Base-by-base conservation (phyloP, 2,113 vertebrate species). In the Ceratotherium simum region DNA sequence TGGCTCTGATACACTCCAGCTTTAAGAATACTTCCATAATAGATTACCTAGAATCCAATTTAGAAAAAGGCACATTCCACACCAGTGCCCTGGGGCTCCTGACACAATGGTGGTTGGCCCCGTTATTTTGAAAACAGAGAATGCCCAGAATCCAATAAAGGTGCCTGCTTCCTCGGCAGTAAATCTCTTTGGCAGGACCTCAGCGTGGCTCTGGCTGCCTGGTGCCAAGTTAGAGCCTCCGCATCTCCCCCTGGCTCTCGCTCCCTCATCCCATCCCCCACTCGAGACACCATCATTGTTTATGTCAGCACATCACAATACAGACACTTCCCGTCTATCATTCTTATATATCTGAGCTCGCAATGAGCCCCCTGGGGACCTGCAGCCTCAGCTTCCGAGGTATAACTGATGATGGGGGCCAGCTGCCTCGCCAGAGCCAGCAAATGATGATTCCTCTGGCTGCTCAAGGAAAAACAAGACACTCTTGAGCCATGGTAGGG, bases 101-200 rank as follows among this genome's bases (percentile, higher is more conserved):
- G 62, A 88, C 69, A 95, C 69, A 64, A 82, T 11, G 69, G 90
- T 60, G 25, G 25, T n/a, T 58, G 60, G 76, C 69, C 42, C 75
- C n/a, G 23, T 94, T 92, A 88, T 81, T 75, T 90, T 81, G 85
- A 96, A 97, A 97, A 94, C 91, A 97, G 93, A 94, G 33, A 70
- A 48, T 39, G 42, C 64, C 29, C 82, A 72, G 89, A 81, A 70
- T 78, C 58, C 79, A 87, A 80, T 70, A 67, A 80, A 94, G 48
- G 60, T 60, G 89, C 75, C 64, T 10, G 69, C 73, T 78, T 96
- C 70, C 95, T 76, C 1, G 6, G 73, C 62, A 93, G 84, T 82
- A 39, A 82, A 92, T 96, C 86, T 96, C 64, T 46, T 27, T 70
- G 94, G 90, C 90, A 96, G 73, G 62, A 60, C 85, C 96, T 93